Evolutionary conservation across 2,113 vertebrate genomes (phyloP), one percentile per base, ranked within the genome.

Genomic region (Dermatemys mawii): DNA sequence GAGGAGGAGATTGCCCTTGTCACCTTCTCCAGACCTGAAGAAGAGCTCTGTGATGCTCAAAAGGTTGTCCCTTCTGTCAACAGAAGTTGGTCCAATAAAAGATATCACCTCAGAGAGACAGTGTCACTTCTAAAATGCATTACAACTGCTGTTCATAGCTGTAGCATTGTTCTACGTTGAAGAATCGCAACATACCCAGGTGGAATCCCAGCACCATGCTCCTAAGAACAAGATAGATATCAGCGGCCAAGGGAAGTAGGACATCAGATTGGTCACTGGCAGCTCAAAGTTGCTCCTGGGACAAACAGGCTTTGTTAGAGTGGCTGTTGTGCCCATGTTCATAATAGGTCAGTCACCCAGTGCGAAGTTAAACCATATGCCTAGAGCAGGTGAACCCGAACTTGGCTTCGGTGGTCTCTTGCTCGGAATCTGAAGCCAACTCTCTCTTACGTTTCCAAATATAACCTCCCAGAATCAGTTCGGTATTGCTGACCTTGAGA

Each of bases 361-460:
- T 75, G 21, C 6, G 60, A 41, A 84, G 54, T 81, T 32, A 57
- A 55, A 5, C 41, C 16, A 67, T 10, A 1, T 16, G 67, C 54
- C 67, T 75, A 78, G 80, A 55, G 12, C 63, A 55, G 41, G 2
- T 76, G 14, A 19, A 27, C 5, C 21, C 38, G 27, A 91, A 35
- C 1, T 76, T 92, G 83, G 87, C 54, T 78, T 90, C 22, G 26
- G 6, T 91, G 5, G 2, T 6, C 22, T 5, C 75, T 87, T 92
- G 48, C 86, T 57, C 54, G 51, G 53, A 11, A 19, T 51, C 92
- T 86, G 82, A 92, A 83, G 24, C 50, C 75, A 88, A 81, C 76
- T 93, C 85, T 83, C 78, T 17, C 51, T 95, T 80, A 78, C 80
- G 78, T 90, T 96, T 75, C 87, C 44, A 90, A 78, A 93, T 55